phyloP scores from a whole-genome alignment of 2,113 vertebrate species.

The Xiphias gladius region DNA sequence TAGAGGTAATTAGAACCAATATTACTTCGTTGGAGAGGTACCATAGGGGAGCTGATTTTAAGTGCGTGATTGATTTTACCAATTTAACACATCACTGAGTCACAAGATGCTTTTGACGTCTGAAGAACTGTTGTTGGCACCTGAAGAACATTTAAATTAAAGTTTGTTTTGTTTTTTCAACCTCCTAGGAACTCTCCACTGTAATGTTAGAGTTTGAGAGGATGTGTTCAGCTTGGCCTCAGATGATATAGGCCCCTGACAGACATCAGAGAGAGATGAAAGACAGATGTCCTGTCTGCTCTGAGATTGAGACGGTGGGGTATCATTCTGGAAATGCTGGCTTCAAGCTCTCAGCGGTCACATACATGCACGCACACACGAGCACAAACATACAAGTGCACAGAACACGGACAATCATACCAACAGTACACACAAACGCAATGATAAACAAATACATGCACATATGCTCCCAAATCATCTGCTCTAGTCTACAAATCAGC shows the following conservation, averaged over 20 bases:
- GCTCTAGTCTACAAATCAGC: not conserved
- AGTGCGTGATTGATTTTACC: slow-evolving; percentile 44
- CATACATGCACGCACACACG: not conserved
- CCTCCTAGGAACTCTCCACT: slow-evolving; percentile 32
- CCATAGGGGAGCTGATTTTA: slow-evolving; percentile 49
- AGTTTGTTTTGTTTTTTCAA: slow-evolving; percentile 20
- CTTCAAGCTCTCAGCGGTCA: slow-evolving; percentile 12
- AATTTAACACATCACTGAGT: slow-evolving; percentile 63
- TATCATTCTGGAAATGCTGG: slow-evolving; percentile 24
- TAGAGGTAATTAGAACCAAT: slow-evolving; percentile 63
- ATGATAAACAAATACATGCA: not conserved
- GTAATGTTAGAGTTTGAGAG: slow-evolving; percentile 43
- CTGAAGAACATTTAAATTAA: slow-evolving; percentile 52
- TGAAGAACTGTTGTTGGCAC: slow-evolving; percentile 52
- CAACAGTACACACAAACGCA: not conserved
- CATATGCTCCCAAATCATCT: not conserved
- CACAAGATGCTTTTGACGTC: slow-evolving; percentile 48
- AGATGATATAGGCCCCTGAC: slow-evolving; percentile 67
- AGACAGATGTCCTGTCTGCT: slow-evolving; percentile 49
- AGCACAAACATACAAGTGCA: not conserved
- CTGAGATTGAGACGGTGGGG: slow-evolving; percentile 40
- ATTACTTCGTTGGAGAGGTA: slow-evolving; percentile 45
- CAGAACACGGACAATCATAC: too few species aligned
- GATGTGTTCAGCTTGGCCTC: slow-evolving; percentile 43
- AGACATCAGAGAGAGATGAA: slow-evolving; percentile 78